Evolutionary conservation across 2,797 vertebrate species (phyloP), one percentile per base, ranked within the genome.

Genomic region (Oryzias dopingdopingensis): DNA sequence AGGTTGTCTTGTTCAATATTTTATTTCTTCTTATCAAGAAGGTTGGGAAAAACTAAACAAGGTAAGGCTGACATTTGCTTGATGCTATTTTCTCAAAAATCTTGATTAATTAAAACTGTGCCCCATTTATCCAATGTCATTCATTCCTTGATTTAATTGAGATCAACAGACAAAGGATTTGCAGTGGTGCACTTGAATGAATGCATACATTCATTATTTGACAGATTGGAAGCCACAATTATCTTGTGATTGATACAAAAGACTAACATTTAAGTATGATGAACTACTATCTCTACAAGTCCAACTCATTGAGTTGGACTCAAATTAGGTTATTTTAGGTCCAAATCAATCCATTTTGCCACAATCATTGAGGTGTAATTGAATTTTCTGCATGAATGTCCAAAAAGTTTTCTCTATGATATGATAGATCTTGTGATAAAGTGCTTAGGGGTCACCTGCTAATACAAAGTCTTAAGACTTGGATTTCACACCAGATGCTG

Each of bases 11-110:
- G 17, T 4, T 12, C 44, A 7, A 4, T 18, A 78, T 24, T 40
- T 50, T 57, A 51, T 56, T 29, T 20, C 29, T 48, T 42, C 59
- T 54, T 54, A 49, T 59, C 59, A 42, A 60, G 18, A 18, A 18
- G 18, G 64, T 73, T 75, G 64, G 72, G 67, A 56, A 61, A 58
- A 68, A 75, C 67, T 65, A 67, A 84, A 81, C 69, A 70, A 65
- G 72, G 53, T 42, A 56, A 79, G 77, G 49, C 67, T 52, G 60
- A 62, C 79, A 86, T 86, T 84, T 85, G 61, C 67, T 58, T 43
- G 53, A 65, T 70, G 55, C 42, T 56, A 60, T 72, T 55, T 71
- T 62, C 62, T 69, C 46, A 52, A 41, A 70, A 72, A 83, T 80
- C 78, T 65, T 59, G 58, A 80, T 13, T 73, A 62, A 65, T 60